A percentile compares a stretch with the other conserved stretches of the same genome.
These are phyloP conservation scores for Alectura lathami DNA, from an alignment of 2,113 vertebrate species.

Conservation along the genomic window DNA sequence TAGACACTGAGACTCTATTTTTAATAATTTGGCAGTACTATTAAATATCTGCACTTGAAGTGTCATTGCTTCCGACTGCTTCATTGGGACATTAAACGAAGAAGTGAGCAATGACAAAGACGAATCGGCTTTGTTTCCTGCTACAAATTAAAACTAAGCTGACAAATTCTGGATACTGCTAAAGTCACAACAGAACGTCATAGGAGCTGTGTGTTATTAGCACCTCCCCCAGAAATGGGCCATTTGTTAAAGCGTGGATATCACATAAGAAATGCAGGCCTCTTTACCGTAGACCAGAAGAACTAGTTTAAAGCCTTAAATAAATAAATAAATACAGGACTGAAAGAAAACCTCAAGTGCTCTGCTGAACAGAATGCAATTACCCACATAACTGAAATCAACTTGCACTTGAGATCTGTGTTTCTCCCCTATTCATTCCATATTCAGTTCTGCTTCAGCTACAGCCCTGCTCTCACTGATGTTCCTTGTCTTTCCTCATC, in stretches of 20 bases:
- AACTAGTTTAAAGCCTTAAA: not conserved
- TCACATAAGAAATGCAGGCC: not conserved
- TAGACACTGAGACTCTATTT: not conserved
- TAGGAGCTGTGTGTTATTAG: not conserved
- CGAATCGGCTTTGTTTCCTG: not conserved
- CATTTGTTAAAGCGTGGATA: not conserved
- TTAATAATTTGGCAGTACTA: not conserved
- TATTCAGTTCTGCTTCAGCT: not conserved
- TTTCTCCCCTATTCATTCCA: not conserved
- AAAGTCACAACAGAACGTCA: not conserved
- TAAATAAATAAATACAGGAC: not conserved
- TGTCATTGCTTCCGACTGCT: not conserved
- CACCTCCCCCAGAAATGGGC: not conserved
- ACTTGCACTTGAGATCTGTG: not conserved
- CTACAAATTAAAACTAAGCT: not conserved
- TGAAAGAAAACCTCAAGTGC: not conserved
- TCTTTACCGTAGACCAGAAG: not conserved
- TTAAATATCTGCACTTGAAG: not conserved
- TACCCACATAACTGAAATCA: not conserved
- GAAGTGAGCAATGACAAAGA: not conserved
- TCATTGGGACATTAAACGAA: not conserved
- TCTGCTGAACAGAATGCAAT: not conserved
- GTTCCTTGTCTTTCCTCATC: not conserved
- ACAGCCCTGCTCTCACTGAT: not conserved
- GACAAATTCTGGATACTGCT: not conserved